Evolutionary conservation across 1,140 invertebrate genomes (phyloP).

Genomic region (Telenomus remus): DNA sequence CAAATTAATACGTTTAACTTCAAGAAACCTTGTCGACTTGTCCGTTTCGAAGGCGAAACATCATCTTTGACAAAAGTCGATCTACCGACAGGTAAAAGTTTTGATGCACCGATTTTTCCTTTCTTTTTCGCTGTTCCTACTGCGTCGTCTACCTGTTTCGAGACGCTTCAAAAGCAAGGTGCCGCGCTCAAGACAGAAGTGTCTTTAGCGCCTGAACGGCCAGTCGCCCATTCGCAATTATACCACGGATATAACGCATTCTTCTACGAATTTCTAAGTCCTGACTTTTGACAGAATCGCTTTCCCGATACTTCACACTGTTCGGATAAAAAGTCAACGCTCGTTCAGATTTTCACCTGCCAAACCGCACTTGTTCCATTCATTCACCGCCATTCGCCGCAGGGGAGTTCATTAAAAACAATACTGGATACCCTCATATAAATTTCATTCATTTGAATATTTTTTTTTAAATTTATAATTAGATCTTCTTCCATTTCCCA

Average conservation of each 20-base stretch:
- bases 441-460: background rate
- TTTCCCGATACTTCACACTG: conserved; percentile 24
- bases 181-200: conserved; percentile 41
- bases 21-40: conserved; percentile 31
- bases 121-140: conserved; percentile 37
- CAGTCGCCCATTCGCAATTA: conserved; percentile 49
- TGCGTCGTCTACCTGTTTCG: conserved; percentile 43
- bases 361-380: background rate
- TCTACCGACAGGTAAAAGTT: conserved; percentile 48
- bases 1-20: conserved; percentile 53
- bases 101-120: conserved; percentile 43
- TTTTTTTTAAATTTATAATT: background rate
- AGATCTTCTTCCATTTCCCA: too few relatives aligned
- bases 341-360: conserved; percentile 8
- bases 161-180: conserved; percentile 38
- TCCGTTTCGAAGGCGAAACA: conserved; percentile 36
- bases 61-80: conserved; percentile 45
- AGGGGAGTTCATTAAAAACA: too few relatives aligned
- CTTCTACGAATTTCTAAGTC: conserved; percentile 36
- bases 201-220: conserved; percentile 46
- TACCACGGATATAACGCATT: conserved; percentile 42
- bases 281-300: conserved; percentile 23
- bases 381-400: background rate
- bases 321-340: conserved; percentile 16
- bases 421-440: background rate